Conservation (phyloP, 1,140 invertebrate genomes). For the Antheraea pernyi region DNA sequence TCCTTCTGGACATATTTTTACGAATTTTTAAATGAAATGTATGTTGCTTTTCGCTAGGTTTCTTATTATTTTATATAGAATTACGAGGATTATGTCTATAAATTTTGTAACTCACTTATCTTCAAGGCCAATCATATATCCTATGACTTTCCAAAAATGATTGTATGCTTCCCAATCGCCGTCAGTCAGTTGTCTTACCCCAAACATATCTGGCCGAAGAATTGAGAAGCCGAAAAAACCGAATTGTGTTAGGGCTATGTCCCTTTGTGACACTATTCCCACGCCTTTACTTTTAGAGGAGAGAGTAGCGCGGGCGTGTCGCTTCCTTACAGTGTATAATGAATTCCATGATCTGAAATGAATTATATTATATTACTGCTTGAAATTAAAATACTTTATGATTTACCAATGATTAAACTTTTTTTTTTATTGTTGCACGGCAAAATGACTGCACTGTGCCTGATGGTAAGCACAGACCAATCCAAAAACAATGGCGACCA, state of each 20-base stretch:
- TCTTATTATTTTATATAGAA: too few relatives aligned
- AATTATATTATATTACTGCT: background rate
- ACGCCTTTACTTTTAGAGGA: conserved; percentile 62
- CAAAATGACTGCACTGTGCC: too few relatives aligned
- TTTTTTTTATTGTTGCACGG: too few relatives aligned
- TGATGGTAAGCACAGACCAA: too few relatives aligned
- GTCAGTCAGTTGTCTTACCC: conserved; percentile 71
- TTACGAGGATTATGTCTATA: too few relatives aligned
- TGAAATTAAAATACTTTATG: background rate
- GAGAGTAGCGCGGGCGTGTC: conserved; percentile 82
- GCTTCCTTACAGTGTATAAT: conserved; percentile 82
- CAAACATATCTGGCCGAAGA: conserved; percentile 83
- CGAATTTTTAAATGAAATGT: too few relatives aligned
- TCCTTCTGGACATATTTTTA: too few relatives aligned
- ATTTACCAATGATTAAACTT: background rate
- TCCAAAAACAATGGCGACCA: too few relatives aligned
- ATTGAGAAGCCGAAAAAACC: conserved; percentile 91
- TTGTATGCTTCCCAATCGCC: conserved; percentile 84
- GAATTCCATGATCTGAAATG: conserved; percentile 82
- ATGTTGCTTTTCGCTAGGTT: too few relatives aligned
- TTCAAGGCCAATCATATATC: conserved; percentile 89
- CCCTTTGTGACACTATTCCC: conserved; percentile 85
- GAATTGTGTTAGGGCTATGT: conserved; percentile 92
- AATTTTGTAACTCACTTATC: conserved; percentile 80
- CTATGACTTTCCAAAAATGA: conserved; percentile 92